Evolutionary conservation across 2,113 vertebrate genomes (phyloP), one percentile per base, ranked within the genome.

Genomic region (Phodopus roborovskii): DNA sequence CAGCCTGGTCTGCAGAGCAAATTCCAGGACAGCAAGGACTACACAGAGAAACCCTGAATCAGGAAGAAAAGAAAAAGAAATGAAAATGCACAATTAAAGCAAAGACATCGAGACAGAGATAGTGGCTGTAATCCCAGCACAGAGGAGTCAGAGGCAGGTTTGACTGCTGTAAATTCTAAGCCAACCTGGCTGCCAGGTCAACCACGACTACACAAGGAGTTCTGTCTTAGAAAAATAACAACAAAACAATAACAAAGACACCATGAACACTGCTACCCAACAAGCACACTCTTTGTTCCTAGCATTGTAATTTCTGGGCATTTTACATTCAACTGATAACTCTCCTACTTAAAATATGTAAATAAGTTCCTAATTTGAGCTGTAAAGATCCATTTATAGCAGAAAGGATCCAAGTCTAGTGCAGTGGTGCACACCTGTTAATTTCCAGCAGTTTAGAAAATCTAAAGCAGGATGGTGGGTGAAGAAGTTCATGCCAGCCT

Each of bases 231-330:
- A 70, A 70, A 66, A 53, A 86, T n/a, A 68, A 48, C 22, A 87
- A 87, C 42, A 50, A 16, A 66, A 66, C 39, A 66, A 36, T 22
- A 84, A 8, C 87, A 92, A 95, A 96, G 91, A 96, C 97, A 96
- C 85, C 88, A 96, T 91, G 96, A 97, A 97, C 77, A 94, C 8
- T 64, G 94, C 74, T 95, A 96, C 86, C 96, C 97, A 98, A 98
- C 68, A 56, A 22, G 68, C 19, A 93, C 16, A 73, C 1, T 97
- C 92, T 97, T 98, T 97, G 48, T 62, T 98, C 84, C 93, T 91
- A 74, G 85, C 8, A 96, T 90, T 62, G 33, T 50, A 85, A 62
- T 96, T 97, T 96, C 33, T 88, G 93, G n/a, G 85, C 79, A 92
- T 86, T 75, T 88, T 12, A 94, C 45, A 92, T 85, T 92, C 92